Base-by-base conservation (phyloP, 2,888 invertebrate genomes). In the Drosophila diplacantha region DNA sequence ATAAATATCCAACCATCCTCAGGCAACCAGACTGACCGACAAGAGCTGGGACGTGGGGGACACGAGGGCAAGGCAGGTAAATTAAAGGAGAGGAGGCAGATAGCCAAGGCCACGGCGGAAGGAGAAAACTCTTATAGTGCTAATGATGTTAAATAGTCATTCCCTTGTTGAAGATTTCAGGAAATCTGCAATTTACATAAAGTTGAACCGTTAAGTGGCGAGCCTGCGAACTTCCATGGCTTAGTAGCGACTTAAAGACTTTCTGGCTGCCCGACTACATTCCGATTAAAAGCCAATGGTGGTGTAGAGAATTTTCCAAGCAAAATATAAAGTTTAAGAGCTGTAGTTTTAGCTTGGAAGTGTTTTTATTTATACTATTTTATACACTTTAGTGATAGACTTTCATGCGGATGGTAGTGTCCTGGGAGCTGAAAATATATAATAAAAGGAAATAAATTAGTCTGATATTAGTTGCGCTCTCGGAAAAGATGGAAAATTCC, bases 131-230 rank as follows among this genome's bases (percentile, higher is more conserved):
- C 66, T 71, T 76, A 76, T 71, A 82, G 82, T 76, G 83, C 83
- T 82, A 82, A 76, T 76, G 74, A 82, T 65, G 65, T 74, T 76
- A 76, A 80, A 76, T 71, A 77, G 75, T 20, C 60, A 73, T 82
- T 76, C 41, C 38, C 57, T 43, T 43, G 34, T 43, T 52, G 38
- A 39, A 47, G 43, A 46, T 67, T 37, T 26, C n/a, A n/a, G 22
- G 12, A 12, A 46, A 47, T 41, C 12, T 34, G 51, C 51, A 69
- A 75, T 75, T 75, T 79, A 74, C 75, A 79, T 82, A 75, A 79
- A 75, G 74, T 70, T 70, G 37, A 73, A 66, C 49, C 67, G 35
- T 56, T 80, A 52, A 63, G 59, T 38, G 16, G 29, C 57, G 11
- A 12, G 7, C 18, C 20, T 29, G 16, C 9, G 29, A 37, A 29